Evolutionary conservation across 2,797 vertebrate species (phyloP), one percentile per base, ranked within the genome.

Genomic region (Artibeus jamaicensis): DNA sequence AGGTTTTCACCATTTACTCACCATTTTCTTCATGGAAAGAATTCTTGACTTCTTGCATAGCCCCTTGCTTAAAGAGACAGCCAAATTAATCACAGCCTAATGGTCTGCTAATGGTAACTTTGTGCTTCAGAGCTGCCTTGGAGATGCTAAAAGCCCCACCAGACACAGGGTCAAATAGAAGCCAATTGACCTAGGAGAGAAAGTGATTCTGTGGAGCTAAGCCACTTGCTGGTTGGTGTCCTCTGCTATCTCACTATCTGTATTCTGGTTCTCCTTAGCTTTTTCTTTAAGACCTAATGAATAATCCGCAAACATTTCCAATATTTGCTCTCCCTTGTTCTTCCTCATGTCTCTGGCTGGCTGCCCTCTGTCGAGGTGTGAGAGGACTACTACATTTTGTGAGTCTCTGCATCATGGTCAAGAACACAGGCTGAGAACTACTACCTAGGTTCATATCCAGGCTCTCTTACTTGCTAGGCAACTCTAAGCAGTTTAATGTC

Each of bases 21-120:
- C 44, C 7, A 46, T 9, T 11, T 46, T 50, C 16, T 50, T 21
- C 50, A 1, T 0, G 11, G 96, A 96, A 97, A 96, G 91, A 96
- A 96, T 86, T 86, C 62, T 91, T 95, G 26, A 37, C 55, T 94
- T 90, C 78, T 92, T 79, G 6, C 55, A 12, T 10, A 88, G 73
- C 21, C n/a, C 73, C 73, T 96, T 65, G 68, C 82, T 94, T 91
- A 19, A 65, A 79, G 88, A 94, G 73, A 50, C 83, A 93, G 70
- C 95, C 95, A 93, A 94, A 76, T 44, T 55, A 88, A 92, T 77
- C 90, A 83, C 50, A 88, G 91, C 14, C 86, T 83, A 46, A 68
- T 44, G 42, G 70, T 76, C 42, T 74, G 39, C 77, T 90, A 26
- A 87, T 76, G 86, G 65, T 12, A 84, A 86, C 39, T 22, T 37